Conservation (phyloP, 2,113 vertebrate genomes). For the Otus sunia region DNA sequence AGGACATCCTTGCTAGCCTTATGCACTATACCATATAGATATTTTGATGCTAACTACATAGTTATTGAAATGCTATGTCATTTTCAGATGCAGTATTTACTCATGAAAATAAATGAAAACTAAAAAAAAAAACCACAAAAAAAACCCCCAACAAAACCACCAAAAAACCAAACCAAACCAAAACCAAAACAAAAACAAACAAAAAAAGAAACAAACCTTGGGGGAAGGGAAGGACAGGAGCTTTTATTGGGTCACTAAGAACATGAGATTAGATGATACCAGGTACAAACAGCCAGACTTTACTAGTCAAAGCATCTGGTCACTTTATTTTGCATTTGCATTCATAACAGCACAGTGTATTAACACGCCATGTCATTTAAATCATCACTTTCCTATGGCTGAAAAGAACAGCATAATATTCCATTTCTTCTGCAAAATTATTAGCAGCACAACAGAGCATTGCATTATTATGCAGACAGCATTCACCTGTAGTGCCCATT, state of each 20-base stretch:
- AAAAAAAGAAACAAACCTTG: not conserved
- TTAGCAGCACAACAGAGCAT: not conserved
- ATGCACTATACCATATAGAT: not conserved
- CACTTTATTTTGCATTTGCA: not conserved
- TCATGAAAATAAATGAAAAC: not conserved
- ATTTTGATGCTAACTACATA: not conserved
- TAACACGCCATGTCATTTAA: not conserved
- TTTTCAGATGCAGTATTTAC: not conserved
- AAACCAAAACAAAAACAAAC: no score
- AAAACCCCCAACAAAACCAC: no score
- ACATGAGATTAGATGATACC: not conserved
- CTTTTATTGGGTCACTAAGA: conserved; percentile 1
- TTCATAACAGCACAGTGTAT: not conserved
- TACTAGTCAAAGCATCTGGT: not conserved
- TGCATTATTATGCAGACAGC: not conserved
- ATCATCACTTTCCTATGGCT: not conserved
- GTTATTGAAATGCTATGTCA: not conserved
- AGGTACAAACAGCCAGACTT: not conserved
- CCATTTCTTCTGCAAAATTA: not conserved
- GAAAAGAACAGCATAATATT: not conserved
- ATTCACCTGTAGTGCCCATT: not conserved
- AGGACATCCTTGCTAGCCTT: not conserved
- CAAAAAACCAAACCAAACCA: no score
- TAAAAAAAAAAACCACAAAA: no score
- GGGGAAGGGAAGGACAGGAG: not conserved